A percentile compares a stretch with the other conserved stretches of the same genome.
These are phyloP conservation scores for Rhopalosiphum nymphaeae DNA, from an alignment of 2,888 invertebrate species.

Conservation along the genomic window DNA sequence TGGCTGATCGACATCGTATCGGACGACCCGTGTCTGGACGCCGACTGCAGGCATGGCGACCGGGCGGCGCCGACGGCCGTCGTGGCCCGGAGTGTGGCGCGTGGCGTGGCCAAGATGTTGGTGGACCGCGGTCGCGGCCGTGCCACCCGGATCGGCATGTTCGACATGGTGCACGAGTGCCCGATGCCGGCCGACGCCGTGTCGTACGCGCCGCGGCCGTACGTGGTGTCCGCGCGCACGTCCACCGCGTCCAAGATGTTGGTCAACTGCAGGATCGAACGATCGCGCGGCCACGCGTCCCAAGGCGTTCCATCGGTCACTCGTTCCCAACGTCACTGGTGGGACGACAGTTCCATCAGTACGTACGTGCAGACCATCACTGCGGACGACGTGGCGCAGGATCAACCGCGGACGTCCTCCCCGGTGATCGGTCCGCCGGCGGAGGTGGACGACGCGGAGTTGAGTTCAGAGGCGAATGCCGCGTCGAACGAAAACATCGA, in stretches of 20 bases:
- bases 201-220: neutral
- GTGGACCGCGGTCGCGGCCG: neutral
- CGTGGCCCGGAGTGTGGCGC: neutral
- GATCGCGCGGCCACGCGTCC: neutral
- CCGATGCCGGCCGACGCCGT: neutral
- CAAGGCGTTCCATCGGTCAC: no score
- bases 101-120: neutral
- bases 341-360: neutral
- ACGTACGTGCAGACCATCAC: neutral
- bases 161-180: neutral
- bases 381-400: neutral
- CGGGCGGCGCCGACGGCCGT: neutral
- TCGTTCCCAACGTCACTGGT: neutral
- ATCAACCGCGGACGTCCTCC: neutral
- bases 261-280: no score
- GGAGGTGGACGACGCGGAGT: neutral
- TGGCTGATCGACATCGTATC: constrained; percentile 52
- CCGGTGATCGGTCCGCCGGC: neutral
- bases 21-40: neutral
- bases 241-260: neutral
- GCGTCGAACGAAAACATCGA: neutral
- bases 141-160: neutral
- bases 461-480: neutral
- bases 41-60: neutral
- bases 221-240: neutral